A percentile compares a stretch with the other conserved stretches of the same genome.
These are phyloP conservation scores for Micrasema longulum DNA, from an alignment of 1,140 invertebrate species.

Conservation along the genomic window DNA sequence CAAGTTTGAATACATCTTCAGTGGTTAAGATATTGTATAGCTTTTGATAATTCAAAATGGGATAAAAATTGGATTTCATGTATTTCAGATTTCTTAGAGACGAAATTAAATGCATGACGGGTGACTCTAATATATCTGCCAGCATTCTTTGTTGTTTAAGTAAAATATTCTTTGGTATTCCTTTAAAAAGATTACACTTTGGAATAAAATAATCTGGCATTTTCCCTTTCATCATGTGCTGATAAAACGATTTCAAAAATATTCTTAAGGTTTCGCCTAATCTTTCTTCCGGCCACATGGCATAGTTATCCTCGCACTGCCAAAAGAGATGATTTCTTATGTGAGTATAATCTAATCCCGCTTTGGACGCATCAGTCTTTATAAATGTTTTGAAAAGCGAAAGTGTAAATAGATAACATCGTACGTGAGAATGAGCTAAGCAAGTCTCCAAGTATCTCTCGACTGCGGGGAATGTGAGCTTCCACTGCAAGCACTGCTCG, in stretches of 20 bases:
- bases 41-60: constrained; percentile 71
- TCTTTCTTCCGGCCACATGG: constrained; percentile 77
- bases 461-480: constrained; percentile 77
- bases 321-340: constrained; percentile 83
- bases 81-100: constrained; percentile 76
- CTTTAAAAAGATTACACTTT: constrained; percentile 78
- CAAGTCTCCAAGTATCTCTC: constrained; percentile 78
- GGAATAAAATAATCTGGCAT: constrained; percentile 81
- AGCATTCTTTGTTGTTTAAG: constrained; percentile 74
- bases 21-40: constrained; percentile 73
- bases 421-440: constrained; percentile 76
- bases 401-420: constrained; percentile 75
- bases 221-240: constrained; percentile 65
- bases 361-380: constrained; percentile 68
- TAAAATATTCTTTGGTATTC: constrained; percentile 73
- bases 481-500: constrained; percentile 77
- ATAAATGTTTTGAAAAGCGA: constrained; percentile 77
- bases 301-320: constrained; percentile 78
- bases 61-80: constrained; percentile 73
- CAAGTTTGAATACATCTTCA: constrained; percentile 66
- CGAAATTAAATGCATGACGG: constrained; percentile 75
- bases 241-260: constrained; percentile 72
- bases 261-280: constrained; percentile 75
- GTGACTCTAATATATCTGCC: constrained; percentile 76
- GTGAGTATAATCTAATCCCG: constrained; percentile 73